Evolutionary conservation across 1,140 invertebrate genomes (phyloP).

Genomic region (Holotrichia oblita): DNA sequence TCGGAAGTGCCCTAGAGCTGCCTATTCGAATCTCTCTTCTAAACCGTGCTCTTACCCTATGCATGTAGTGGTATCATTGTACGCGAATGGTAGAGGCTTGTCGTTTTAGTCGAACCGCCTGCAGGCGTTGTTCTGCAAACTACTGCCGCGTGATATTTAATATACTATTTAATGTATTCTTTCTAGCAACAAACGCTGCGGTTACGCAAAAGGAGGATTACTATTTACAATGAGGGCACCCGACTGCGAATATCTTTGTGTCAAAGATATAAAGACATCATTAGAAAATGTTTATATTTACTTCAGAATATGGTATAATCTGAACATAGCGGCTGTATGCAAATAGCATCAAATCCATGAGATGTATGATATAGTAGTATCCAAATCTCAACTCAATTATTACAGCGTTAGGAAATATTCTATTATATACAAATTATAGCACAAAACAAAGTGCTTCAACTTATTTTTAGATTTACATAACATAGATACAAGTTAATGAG

Average conservation of each 20-base stretch:
- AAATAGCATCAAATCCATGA: no score
- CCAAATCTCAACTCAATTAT: no score
- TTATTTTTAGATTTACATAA: no score
- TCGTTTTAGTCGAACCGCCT: constrained; percentile 8
- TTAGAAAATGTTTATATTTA: no score
- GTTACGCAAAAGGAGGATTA: neutral
- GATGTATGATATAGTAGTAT: no score
- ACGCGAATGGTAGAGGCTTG: neutral
- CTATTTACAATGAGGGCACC: neutral
- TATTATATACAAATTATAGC: no score
- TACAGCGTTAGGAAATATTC: no score
- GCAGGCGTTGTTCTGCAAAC: constrained; percentile 13
- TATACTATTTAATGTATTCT: constrained; percentile 10
- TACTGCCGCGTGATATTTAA: constrained; percentile 6
- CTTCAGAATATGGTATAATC: no score
- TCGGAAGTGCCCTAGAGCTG: constrained; percentile 2
- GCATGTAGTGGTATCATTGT: neutral
- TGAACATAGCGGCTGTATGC: no score
- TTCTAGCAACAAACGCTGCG: neutral
- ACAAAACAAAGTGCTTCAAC: no score
- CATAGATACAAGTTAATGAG: no score
- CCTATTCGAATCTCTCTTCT: neutral
- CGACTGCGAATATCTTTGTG: neutral
- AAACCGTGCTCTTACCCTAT: neutral
- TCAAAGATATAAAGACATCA: neutral